Conservation (phyloP, 2,888 invertebrate genomes). For the Periphyllus acericola region DNA sequence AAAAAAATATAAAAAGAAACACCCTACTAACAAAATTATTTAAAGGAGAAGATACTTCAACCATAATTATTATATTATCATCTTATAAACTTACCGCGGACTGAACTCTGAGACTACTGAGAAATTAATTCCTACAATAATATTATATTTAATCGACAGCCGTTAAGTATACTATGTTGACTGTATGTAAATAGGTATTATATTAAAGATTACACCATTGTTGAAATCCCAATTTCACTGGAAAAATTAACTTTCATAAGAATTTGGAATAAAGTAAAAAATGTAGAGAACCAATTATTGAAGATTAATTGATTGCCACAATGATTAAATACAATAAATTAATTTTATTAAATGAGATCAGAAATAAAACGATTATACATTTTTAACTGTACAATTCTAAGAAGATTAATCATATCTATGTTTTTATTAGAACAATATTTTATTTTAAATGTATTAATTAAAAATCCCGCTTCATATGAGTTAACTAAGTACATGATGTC, state of each 20-base stretch:
- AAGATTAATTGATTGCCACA: background rate
- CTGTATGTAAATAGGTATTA: too few relatives aligned
- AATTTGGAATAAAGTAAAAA: background rate
- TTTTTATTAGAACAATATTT: constrained; percentile 8
- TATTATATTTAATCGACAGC: too few relatives aligned
- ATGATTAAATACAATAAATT: background rate
- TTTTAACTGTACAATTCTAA: background rate
- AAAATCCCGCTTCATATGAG: background rate
- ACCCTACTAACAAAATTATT: too few relatives aligned
- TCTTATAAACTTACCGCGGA: too few relatives aligned
- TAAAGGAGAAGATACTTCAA: too few relatives aligned
- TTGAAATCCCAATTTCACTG: too few relatives aligned
- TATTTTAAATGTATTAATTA: constrained; percentile 26
- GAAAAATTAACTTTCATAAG: background rate
- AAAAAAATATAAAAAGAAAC: too few relatives aligned
- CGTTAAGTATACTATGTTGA: too few relatives aligned
- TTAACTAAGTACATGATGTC: constrained; percentile 17
- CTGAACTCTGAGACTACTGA: background rate
- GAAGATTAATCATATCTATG: background rate
- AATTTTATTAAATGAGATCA: background rate
- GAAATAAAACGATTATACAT: background rate
- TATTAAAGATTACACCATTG: too few relatives aligned
- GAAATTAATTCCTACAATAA: too few relatives aligned
- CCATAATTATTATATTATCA: too few relatives aligned
- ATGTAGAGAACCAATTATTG: background rate